phyloP scores from a whole-genome alignment of 2,888 invertebrate genomes.

The Amiota minor region DNA sequence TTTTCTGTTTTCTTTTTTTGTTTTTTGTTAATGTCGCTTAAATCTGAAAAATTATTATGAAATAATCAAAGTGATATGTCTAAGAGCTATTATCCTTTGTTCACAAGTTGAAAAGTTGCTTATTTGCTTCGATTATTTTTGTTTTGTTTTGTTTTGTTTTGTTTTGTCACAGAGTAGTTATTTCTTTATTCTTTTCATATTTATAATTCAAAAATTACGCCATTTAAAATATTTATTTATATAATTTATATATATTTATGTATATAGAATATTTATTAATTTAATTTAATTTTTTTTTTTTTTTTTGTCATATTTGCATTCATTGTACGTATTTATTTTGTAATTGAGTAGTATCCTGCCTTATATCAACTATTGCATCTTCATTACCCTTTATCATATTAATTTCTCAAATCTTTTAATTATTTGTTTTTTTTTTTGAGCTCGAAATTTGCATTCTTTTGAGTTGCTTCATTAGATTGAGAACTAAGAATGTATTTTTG shows the following conservation, averaged over 20 bases:
- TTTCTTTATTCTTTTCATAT: neutral
- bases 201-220: too few species aligned
- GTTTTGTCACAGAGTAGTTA: constrained; percentile 18
- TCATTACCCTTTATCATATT: too few species aligned
- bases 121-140: constrained; percentile 15
- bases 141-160: neutral
- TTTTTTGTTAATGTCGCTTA: constrained; percentile 55
- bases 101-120: constrained; percentile 58
- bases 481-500: neutral
- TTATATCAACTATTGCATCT: too few species aligned
- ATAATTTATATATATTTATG: constrained; percentile 1
- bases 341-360: constrained; percentile 16
- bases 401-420: too few species aligned
- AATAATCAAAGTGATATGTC: constrained; percentile 72
- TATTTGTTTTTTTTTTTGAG: too few species aligned
- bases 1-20: constrained; percentile 20
- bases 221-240: constrained; percentile 1
- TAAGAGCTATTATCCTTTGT: constrained; percentile 74
- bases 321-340: constrained; percentile 19
- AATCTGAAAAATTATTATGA: constrained; percentile 41
- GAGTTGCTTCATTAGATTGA: too few species aligned
- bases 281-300: neutral
- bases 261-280: neutral
- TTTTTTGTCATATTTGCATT: constrained; percentile 16
- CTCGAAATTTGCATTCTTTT: too few species aligned